Percentiles rank a stretch among this genome's conserved stretches.
Conservation (phyloP, 2,888 invertebrate species). For the Chirona hameri region DNA sequence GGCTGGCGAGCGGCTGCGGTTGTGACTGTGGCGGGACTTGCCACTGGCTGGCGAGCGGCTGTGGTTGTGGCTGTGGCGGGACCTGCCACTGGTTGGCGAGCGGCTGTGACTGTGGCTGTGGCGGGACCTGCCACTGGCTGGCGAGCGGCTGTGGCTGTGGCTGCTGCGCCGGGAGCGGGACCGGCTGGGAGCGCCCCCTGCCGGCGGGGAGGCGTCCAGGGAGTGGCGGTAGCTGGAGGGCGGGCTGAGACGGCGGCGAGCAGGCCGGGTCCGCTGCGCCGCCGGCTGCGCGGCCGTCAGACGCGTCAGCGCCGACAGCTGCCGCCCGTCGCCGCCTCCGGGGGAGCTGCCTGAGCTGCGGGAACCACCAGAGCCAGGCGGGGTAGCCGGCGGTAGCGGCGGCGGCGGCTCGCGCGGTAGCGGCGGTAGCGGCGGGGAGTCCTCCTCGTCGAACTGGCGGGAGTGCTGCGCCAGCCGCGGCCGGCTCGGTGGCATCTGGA, state of each 20-base stretch:
- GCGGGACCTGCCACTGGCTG: background rate
- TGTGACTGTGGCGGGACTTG: background rate
- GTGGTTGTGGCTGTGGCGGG: background rate
- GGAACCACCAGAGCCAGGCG: background rate
- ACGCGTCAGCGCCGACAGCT: background rate
- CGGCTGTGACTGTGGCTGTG: background rate
- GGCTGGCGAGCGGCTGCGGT: background rate
- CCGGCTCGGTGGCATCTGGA: background rate
- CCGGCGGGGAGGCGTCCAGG: background rate
- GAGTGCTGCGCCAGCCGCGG: background rate
- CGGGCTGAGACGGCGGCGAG: background rate
- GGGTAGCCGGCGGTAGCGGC: background rate
- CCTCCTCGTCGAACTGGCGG: slow-evolving; percentile 2
- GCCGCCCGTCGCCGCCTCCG: background rate
- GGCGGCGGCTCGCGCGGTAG: background rate
- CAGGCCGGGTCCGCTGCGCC: background rate
- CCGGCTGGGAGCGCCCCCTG: background rate
- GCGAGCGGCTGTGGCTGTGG: background rate
- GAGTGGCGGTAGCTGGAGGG: slow-evolving; percentile 7
- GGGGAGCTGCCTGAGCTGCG: background rate
- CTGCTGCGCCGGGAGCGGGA: background rate
- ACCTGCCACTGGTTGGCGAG: background rate
- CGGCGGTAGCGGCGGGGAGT: slow-evolving; percentile 2
- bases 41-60: background rate
- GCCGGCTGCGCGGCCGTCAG: slow-evolving; percentile 10